These are phyloP conservation scores for western clawed frog (Xenopus tropicalis) DNA, from an alignment of 2,113 vertebrate genomes.

Conservation along the genomic window UCB_Xtro_10.0 CM004443.2:59718001-59718500, in stretches of 20 bases:
- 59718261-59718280: not conserved
- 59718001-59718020: constrained; percentile 35
- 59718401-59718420: too few species aligned
- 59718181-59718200: not conserved
- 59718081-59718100: constrained; percentile 38
- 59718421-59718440: too few species aligned
- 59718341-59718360: too few species aligned
- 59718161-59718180: not conserved
- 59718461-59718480: too few species aligned
- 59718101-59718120: constrained; percentile 41
- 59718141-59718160: constrained; percentile 4
- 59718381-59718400: too few species aligned
- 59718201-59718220: not conserved
- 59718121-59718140: constrained; percentile 20
- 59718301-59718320: too few species aligned
- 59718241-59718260: not conserved
- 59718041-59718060: constrained; percentile 49
- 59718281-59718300: not conserved
- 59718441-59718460: too few species aligned
- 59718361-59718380: too few species aligned
- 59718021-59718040: constrained; percentile 16
- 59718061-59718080: constrained; percentile 38
- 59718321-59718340: too few species aligned
- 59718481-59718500: too few species aligned
- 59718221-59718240: not conserved